These are phyloP conservation scores for Hydrolagus colliei DNA, from an alignment of 2,797 vertebrate genomes.

Conservation along the genomic window DNA sequence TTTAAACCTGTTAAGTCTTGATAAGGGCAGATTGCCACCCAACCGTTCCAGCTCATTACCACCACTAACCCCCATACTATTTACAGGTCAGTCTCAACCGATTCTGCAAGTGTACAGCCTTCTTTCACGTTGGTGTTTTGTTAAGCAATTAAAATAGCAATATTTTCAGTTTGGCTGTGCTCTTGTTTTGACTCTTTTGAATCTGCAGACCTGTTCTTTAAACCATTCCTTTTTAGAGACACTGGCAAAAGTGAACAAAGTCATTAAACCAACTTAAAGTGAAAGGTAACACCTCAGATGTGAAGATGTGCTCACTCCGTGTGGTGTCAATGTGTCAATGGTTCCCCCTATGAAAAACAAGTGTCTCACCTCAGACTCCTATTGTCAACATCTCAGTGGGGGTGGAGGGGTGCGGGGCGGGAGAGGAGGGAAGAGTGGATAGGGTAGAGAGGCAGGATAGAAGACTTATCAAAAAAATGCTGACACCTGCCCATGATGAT, in stretches of 20 bases:
- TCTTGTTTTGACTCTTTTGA: too few species aligned
- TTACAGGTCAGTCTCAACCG: not conserved
- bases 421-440: too few species aligned
- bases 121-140: not conserved
- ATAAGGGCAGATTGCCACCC: not conserved
- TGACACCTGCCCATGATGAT: conserved; percentile 55
- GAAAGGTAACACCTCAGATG: conserved; percentile 46
- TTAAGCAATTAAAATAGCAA: not conserved
- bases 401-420: not conserved
- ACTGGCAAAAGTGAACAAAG: not conserved
- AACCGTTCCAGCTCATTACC: not conserved
- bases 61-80: too few species aligned
- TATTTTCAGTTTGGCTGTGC: not conserved
- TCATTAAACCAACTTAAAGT: conserved; percentile 38
- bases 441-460: not conserved
- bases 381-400: conserved; percentile 47
- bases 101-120: not conserved
- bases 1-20: not conserved
- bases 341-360: conserved; percentile 46
- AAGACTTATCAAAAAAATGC: conserved; percentile 27
- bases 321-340: conserved; percentile 31
- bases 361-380: conserved; percentile 33
- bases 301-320: conserved; percentile 34
- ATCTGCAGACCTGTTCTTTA: not conserved
- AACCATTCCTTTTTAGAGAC: not conserved